Base-by-base conservation (phyloP, 2,888 invertebrate species). In the Ichneumoninae sp. region DNA sequence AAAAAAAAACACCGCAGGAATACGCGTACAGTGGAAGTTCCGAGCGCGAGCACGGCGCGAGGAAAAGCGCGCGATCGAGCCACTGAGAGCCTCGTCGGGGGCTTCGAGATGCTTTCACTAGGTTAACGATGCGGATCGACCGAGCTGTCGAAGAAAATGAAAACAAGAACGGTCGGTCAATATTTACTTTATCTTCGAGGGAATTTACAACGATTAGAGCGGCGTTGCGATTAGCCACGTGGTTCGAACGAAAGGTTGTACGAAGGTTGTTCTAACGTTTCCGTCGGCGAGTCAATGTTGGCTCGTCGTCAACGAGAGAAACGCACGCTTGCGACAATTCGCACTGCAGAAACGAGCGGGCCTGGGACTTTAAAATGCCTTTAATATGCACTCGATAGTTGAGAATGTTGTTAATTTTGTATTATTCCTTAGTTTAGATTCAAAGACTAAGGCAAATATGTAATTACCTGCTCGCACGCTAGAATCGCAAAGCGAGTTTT, bases 381-480 rank as follows among this genome's bases (percentile, higher is more conserved):
- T 60, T n/a, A 54, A 40, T 40, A 70, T 69, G 13, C 65, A 75
- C 81, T 79, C 66, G 75, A 82, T 60, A 71, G 79, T 85, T 79
- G 78, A 66, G 79, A 82, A 84, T 78, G 75, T 78, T 71, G 81
- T 66, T 65, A 76, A 79, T 71, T 13, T 3, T 22, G 0, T 5
- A 44, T 26, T 1, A 30, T 60, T 30, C 30, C 26, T 30, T 16
- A 5, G 13, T 60, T 60, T 30, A 60, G 4, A 5, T 60, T 60
- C 66, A 44, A 57, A 54, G 47, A 47, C 26, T 40, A 33, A 73
- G 10, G 10, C 57, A 60, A 44, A 44, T 44, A 3, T 1, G 26
- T 0, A 30, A 8, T 3, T 54, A 10, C 1, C 54, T n/a, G 47
- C 7, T 19, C 3, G 22, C 30, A 40, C 3, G 40, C 10, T 3